A percentile compares a stretch with the other conserved stretches of the same genome.
Evolutionary conservation across 2,888 invertebrate species (phyloP).

Genomic region (Drosophila mettleri): DNA sequence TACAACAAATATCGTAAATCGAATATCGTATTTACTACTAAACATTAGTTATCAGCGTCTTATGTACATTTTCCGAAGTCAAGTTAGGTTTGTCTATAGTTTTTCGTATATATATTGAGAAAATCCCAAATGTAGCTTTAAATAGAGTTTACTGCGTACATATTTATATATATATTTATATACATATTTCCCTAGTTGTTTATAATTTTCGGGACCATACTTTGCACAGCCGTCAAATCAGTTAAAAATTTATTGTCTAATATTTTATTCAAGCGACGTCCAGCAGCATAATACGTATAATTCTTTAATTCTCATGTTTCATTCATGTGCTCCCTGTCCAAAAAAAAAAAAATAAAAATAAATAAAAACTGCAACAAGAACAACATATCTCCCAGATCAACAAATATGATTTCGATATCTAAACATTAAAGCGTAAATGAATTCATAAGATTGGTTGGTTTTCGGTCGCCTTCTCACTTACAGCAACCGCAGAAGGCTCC

Average conservation of each 20-base stretch:
- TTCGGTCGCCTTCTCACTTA: slow-evolving; percentile 92
- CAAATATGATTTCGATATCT: not conserved
- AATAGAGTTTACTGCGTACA: slow-evolving; percentile 29
- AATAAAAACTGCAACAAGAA: no score
- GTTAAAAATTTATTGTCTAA: slow-evolving; percentile 15
- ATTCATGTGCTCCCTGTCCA: slow-evolving; percentile 44
- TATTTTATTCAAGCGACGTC: slow-evolving; percentile 23
- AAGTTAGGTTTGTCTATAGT: not conserved
- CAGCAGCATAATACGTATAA: slow-evolving; percentile 49
- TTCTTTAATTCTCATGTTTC: slow-evolving; percentile 55
- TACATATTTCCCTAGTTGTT: slow-evolving; percentile 30
- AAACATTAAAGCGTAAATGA: slow-evolving; percentile 28
- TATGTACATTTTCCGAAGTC: not conserved
- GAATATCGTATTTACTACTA: not conserved
- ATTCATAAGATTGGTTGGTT: slow-evolving; percentile 84
- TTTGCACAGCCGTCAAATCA: slow-evolving; percentile 47
- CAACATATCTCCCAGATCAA: slow-evolving; percentile 32
- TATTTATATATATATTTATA: not conserved
- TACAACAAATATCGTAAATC: slow-evolving; percentile 2
- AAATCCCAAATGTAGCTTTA: not conserved
- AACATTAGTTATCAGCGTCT: not conserved
- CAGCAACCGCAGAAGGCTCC: slow-evolving; percentile 93
- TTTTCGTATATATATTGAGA: slow-evolving; percentile 7
- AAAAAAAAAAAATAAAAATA: not conserved
- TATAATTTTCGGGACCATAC: slow-evolving; percentile 27